Percentiles rank a stretch among this genome's conserved stretches.
Evolutionary conservation across 2,797 vertebrate genomes (phyloP).

Genomic region (Pyrocephalus nanus): DNA sequence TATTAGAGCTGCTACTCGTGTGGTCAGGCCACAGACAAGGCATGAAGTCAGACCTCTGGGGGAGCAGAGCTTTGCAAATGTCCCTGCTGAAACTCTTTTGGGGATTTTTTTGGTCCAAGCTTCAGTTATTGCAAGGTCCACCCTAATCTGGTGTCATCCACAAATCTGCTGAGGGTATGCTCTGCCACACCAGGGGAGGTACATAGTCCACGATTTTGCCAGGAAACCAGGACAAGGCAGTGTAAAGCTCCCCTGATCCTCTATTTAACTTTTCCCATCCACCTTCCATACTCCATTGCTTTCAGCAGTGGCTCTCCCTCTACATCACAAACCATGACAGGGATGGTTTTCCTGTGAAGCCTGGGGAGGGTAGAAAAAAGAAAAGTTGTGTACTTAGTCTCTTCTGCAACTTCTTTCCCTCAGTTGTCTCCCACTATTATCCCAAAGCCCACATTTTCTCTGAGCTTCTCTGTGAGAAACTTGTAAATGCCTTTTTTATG

Average conservation of each 20-base stretch:
- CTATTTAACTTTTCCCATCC: neutral
- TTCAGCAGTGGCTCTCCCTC: neutral
- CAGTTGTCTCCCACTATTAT: neutral
- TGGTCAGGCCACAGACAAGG: no score
- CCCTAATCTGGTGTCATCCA: neutral
- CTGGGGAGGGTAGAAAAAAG: no score
- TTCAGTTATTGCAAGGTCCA: neutral
- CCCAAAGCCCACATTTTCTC: neutral
- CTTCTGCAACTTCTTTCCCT: neutral
- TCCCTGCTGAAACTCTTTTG: neutral
- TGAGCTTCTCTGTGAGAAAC: neutral
- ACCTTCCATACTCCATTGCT: neutral
- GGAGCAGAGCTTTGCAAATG: neutral
- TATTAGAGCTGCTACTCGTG: neutral
- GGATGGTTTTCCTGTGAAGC: neutral
- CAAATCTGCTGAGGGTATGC: neutral
- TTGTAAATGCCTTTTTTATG: neutral
- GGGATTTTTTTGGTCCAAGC: neutral
- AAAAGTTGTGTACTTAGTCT: neutral
- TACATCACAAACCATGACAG: neutral
- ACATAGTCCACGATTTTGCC: accelerated
- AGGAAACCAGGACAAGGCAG: neutral
- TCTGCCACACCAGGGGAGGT: neutral
- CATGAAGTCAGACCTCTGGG: neutral
- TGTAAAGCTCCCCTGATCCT: neutral